Evolutionary conservation across 2,113 vertebrate species (phyloP).

Genomic region (Ochotona curzoniae): DNA sequence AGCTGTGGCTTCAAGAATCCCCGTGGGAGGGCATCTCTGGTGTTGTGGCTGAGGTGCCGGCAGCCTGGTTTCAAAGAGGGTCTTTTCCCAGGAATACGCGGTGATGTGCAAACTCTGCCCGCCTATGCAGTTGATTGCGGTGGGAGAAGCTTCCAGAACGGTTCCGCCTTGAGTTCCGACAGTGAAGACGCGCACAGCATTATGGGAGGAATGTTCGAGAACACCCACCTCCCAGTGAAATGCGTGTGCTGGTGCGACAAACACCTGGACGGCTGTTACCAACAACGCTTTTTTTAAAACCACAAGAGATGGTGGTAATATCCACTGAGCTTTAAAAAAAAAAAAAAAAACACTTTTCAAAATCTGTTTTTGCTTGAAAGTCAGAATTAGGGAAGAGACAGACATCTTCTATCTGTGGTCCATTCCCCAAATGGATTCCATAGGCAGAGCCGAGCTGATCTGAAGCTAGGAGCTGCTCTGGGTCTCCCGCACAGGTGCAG

Average conservation of each 20-base stretch:
- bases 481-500: no score
- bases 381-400: no score
- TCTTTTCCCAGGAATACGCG: neutral
- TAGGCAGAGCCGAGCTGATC: no score
- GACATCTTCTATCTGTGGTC: no score
- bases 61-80: constrained; percentile 2
- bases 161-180: constrained; percentile 35
- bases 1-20: neutral
- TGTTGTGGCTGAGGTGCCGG: neutral
- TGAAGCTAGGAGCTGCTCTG: no score
- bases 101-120: constrained; percentile 11
- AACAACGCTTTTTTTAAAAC: neutral
- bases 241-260: neutral
- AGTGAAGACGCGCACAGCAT: neutral
- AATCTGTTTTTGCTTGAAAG: no score
- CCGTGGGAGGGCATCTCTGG: neutral
- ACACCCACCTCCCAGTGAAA: neutral
- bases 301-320: neutral
- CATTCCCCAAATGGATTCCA: no score
- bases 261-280: neutral
- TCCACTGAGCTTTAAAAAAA: neutral
- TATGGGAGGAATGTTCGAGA: constrained; percentile 56
- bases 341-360: no score
- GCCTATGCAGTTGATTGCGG: constrained; percentile 60
- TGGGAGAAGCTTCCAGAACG: constrained; percentile 84